Evolutionary conservation across 53 echinoderm and acorn worm species (phyloP), one percentile per base, ranked within the genome.

Genomic region (Echinometra lucunter): DNA sequence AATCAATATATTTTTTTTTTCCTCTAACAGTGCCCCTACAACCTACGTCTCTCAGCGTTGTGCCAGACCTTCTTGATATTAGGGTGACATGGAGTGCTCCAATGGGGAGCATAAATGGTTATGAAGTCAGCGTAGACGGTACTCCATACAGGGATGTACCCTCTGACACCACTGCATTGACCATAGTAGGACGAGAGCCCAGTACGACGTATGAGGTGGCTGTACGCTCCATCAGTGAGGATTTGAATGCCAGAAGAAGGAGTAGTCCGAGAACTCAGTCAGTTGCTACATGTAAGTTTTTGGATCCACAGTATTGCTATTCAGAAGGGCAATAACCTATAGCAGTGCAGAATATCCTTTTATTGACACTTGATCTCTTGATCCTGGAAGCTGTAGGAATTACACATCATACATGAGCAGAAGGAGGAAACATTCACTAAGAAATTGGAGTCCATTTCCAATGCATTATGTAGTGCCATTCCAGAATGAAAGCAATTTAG

Each of bases 191-290:
- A 35, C 89, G 56, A 28, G 30, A 1, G n/a, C 89, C 89, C 16
- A 17, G 25, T 32, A 89, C 89, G 1, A 4, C 0, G 1, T 89
- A 89, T 28, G 23, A 89, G 89, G 89, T 89, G 49, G 28, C 56
- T n/a, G 57, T 89, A 18, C 89, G 89, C 34, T 89, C 89, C 2
- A 45, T 89, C 58, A 89, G 89, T 55, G 89, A 89, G 57, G 89
- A 89, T 89, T 18, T 55, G 16, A 32, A 89, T 18, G 89, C 30
- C 15, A 89, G 49, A 57, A n/a, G 56, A 0, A 82, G 44, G 2
- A 69, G 69, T 69, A 69, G 69, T 69, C 69, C 69, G 10, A 10
- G 10, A 28, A 32, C 13, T 12, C 8, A 1, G 32, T 69, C 69
- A 28, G 1, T 11, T 32, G 11, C 30, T 69, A 69, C 69, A 69